Base-by-base conservation (phyloP, 2,113 vertebrate species). In the Aphyosemion australe region DNA sequence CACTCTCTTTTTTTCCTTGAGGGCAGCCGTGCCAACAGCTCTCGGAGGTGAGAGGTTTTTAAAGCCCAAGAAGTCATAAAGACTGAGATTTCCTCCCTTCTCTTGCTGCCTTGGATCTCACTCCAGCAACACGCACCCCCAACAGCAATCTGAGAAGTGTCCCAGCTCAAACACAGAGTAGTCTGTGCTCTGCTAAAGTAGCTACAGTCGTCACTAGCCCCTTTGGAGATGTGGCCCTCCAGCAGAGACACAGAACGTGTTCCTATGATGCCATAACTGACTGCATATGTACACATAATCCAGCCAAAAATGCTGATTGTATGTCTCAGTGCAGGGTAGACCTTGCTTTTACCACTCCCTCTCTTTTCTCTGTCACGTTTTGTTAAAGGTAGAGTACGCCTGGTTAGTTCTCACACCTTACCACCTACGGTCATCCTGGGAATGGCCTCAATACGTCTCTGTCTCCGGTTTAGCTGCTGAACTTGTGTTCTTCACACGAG, bases 111-210 rank as follows among this genome's bases (percentile, higher is more conserved):
- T 56, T 56, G 19, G 12, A 46, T 60, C 58, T 58, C 78, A 16
- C 31, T 11, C 19, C 54, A 49, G 56, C 1, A 6, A 37, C 57
- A 52, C 46, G 42, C 64, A 49, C 68, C 54, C 61, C 58, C 41
- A 20, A 10, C 34, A 39, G 78, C 79, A 65, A 76, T 74, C 74
- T 70, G 69, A 84, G 62, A 79, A 69, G 74, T 15, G 72, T 53
- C 65, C 76, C 71, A 19, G 65, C 70, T 69, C 58, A 18, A 21
- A 84, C 81, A 84, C 77, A 84, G 81, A 84, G 69, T 54, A 7
- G 59, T 74, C 61, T 88, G 83, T 90, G n/a, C 76, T 81, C 63
- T 2, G 43, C 55, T 69, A 31, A 75, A 65, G 43, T 56, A 52
- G 67, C 26, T 69, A 19, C 59, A 45, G 69, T 51, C 79, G 62